Conservation (phyloP, 2,888 invertebrate species). For the Tipula vernalis region DNA sequence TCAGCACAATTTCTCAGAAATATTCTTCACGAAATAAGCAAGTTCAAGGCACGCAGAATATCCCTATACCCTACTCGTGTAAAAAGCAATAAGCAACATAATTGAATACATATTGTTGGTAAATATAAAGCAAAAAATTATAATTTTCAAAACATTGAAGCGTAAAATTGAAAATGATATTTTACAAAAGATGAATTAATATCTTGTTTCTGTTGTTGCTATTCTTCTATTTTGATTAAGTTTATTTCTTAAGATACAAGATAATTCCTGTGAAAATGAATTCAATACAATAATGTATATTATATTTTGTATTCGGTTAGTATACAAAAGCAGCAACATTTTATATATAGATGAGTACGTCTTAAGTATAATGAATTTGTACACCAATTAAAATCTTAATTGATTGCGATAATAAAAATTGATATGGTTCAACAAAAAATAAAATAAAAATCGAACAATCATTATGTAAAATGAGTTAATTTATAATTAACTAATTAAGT, state of each 20-base stretch:
- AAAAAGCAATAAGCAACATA: background rate
- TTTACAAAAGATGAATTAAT: background rate
- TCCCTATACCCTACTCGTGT: background rate
- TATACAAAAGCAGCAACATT: background rate
- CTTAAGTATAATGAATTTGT: background rate
- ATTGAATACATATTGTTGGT: background rate
- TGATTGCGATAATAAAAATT: background rate
- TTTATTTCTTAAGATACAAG: background rate
- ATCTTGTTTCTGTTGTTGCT: background rate
- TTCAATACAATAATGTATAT: background rate
- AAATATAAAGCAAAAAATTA: background rate
- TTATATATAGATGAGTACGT: background rate
- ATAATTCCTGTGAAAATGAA: background rate
- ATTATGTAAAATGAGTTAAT: background rate
- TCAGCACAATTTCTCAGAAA: background rate
- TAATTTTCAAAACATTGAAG: background rate
- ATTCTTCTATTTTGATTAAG: background rate
- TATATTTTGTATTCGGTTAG: background rate
- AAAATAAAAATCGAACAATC: background rate
- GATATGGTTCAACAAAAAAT: background rate
- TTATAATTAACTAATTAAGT: background rate
- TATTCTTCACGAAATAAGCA: background rate
- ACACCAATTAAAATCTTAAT: background rate
- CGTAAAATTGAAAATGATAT: background rate
- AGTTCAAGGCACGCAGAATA: background rate